Conservation (phyloP, 2,888 invertebrate species). For the Apodemia mormo region DNA sequence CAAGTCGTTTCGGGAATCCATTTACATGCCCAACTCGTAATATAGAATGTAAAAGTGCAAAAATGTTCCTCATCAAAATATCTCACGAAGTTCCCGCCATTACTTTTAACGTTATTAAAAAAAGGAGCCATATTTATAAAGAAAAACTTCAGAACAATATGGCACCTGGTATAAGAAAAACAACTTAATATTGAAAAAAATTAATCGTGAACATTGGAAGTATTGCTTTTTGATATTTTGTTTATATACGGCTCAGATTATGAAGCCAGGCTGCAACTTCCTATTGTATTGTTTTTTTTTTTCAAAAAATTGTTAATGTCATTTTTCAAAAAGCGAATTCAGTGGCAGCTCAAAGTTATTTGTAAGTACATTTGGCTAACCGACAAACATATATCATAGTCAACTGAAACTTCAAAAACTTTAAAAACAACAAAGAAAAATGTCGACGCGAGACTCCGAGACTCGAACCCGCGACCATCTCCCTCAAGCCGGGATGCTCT, state of each 20-base stretch:
- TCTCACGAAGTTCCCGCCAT: slow-evolving; percentile 5
- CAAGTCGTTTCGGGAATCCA: slow-evolving; percentile 36
- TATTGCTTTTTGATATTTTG: background rate
- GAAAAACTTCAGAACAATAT: slow-evolving; percentile 5
- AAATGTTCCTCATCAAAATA: slow-evolving; percentile 27
- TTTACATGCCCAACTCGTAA: slow-evolving; percentile 34
- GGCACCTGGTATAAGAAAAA: slow-evolving; percentile 3
- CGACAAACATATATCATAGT: no score
- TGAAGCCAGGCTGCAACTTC: no score
- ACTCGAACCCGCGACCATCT: no score
- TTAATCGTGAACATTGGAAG: background rate
- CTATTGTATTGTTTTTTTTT: no score
- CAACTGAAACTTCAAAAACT: no score
- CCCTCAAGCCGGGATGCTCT: no score
- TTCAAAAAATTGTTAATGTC: no score
- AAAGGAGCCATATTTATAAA: slow-evolving; percentile 1
- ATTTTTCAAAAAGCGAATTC: no score
- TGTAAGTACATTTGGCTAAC: no score
- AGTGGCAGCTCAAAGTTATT: no score
- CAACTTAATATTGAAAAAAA: background rate
- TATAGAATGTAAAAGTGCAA: slow-evolving; percentile 30
- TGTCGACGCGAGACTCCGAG: no score
- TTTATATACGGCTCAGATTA: background rate
- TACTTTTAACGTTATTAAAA: slow-evolving; percentile 2
- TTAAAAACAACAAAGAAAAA: no score